Base-by-base conservation (phyloP, 1,140 invertebrate species). In the Coelopa frigida region DNA sequence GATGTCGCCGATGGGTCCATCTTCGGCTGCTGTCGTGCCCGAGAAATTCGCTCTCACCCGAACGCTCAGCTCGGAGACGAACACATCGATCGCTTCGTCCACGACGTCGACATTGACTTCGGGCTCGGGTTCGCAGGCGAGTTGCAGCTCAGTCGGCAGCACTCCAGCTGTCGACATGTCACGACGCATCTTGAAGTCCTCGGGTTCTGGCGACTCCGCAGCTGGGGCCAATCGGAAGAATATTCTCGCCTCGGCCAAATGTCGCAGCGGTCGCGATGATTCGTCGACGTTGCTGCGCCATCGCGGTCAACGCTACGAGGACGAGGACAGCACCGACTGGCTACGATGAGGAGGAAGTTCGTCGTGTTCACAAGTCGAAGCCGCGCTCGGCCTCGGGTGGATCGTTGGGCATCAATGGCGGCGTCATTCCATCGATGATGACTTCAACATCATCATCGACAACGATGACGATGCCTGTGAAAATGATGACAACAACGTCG, bases 211-310 rank as follows among this genome's bases (percentile, higher is more conserved):
- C 82, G 48, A 45, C 12, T 88, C 27, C 83, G 87, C 65, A 37
- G 3, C 46, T 53, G 12, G 24, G 6, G 84, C 85, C 4, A 90
- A 89, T 64, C 75, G 87, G 15, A 86, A 88, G 61, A 91, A 90
- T 67, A 88, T 92, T 41, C 70, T 92, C 21, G 84, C 86, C n/a
- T 89, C 85, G 35, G 86, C 87, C 3, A 84, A 85, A 69, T 87
- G 83, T 61, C 78, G 87, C 56, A 89, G 85, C 62, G 87, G 84
- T 26, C 76, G 77, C 58, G 83, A 82, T 68, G 68, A 64, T 37
- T 68, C n/a, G 17, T 51, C 49, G 3, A 37, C 39, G 14, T 8
- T 53, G 11, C 37, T 46, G 15, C 43, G 50, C 20, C 45, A 52
- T 31, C 48, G 54, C 11, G 18, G 29, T 7, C 42, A 50, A 11